Evolutionary conservation across 1,140 invertebrate genomes (phyloP).

Genomic region (Nomia melanderi): DNA sequence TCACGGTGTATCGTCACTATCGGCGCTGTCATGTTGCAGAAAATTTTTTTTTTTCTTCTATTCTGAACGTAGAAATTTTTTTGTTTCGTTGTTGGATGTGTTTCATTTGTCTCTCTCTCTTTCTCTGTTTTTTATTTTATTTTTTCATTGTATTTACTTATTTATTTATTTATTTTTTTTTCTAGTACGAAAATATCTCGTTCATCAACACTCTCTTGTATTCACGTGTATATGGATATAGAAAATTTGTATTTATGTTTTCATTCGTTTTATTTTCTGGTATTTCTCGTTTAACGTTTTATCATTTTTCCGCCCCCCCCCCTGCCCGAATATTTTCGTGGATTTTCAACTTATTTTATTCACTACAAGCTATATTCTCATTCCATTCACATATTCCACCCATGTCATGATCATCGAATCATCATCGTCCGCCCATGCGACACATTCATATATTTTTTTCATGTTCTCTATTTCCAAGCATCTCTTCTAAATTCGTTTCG

Average conservation of each 20-base stretch:
- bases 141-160: too few species aligned
- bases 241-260: slow-evolving; percentile 29
- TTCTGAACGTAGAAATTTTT: slow-evolving; percentile 1
- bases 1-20: slow-evolving; percentile 3
- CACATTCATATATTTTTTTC: slow-evolving; percentile 66
- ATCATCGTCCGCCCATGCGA: slow-evolving; percentile 59
- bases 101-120: not conserved
- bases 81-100: not conserved
- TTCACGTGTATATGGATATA: slow-evolving; percentile 23
- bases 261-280: slow-evolving; percentile 41
- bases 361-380: slow-evolving; percentile 66
- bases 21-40: not conserved
- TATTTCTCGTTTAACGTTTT: slow-evolving; percentile 59
- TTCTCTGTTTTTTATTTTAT: slow-evolving; percentile 9
- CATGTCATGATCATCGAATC: slow-evolving; percentile 58
- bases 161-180: too few species aligned
- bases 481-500: slow-evolving; percentile 75
- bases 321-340: slow-evolving; percentile 55
- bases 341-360: slow-evolving; percentile 71
- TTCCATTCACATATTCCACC: slow-evolving; percentile 52
- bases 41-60: slow-evolving; percentile 6
- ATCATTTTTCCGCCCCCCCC: too few species aligned
- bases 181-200: slow-evolving; percentile 34
- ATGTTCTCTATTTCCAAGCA: slow-evolving; percentile 76
- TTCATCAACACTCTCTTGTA: slow-evolving; percentile 41